Evolutionary conservation across 2,888 invertebrate species (phyloP).

Genomic region (Caenorhabditis sp.): DNA sequence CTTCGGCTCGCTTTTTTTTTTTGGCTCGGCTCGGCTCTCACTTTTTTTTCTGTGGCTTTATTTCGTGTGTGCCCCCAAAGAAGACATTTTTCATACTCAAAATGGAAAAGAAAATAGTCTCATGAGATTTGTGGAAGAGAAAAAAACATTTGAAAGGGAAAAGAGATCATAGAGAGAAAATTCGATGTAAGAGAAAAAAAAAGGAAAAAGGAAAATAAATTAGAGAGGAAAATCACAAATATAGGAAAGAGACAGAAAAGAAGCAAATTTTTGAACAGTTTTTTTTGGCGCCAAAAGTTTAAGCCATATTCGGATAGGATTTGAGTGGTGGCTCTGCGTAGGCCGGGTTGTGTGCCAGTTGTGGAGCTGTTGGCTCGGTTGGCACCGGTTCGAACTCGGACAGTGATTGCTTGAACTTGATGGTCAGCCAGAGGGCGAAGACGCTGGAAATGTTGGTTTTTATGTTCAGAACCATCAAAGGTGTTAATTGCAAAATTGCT

Average conservation of each 20-base stretch:
- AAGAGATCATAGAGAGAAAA: slow-evolving; percentile 3
- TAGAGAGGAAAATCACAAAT: neutral
- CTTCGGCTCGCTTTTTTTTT: slow-evolving; percentile 2
- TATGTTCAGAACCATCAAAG: too few species aligned
- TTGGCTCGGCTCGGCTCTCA: neutral
- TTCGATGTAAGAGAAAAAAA: neutral
- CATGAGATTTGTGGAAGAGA: slow-evolving; percentile 14
- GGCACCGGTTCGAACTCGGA: slow-evolving; percentile 68
- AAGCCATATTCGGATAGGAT: slow-evolving; percentile 58
- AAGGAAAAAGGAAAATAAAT: too few species aligned
- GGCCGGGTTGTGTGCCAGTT: slow-evolving; percentile 70
- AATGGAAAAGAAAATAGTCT: too few species aligned
- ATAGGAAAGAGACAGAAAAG: neutral
- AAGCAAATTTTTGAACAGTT: neutral
- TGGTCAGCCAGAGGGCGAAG: slow-evolving; percentile 68
- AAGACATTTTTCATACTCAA: slow-evolving; percentile 13
- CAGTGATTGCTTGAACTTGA: slow-evolving; percentile 70
- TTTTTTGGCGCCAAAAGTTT: neutral
- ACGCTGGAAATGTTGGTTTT: too few species aligned
- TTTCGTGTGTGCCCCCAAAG: neutral
- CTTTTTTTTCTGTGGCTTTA: neutral
- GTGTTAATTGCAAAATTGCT: too few species aligned
- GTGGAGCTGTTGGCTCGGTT: slow-evolving; percentile 69
- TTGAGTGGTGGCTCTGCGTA: slow-evolving; percentile 66
- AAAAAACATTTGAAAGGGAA: slow-evolving; percentile 21